Conservation (phyloP, 2,888 invertebrate species). For the Argyresthia albistria region DNA sequence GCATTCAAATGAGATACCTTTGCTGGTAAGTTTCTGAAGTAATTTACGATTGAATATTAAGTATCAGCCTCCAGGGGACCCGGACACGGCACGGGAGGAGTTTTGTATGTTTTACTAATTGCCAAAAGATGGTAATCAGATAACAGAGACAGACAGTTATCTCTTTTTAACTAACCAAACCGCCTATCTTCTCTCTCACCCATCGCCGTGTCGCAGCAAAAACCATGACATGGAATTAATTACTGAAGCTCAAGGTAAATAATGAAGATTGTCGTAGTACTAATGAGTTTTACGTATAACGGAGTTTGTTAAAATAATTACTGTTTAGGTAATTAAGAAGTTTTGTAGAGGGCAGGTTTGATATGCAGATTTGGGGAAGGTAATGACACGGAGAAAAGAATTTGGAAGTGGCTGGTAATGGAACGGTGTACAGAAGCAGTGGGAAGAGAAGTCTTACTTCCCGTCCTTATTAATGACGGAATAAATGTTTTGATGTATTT, state of each 20-base stretch:
- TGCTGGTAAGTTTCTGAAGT: conserved; percentile 63
- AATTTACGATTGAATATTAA: conserved; percentile 70
- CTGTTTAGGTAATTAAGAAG: conserved; percentile 61
- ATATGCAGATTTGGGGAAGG: conserved; percentile 33
- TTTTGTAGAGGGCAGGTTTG: conserved; percentile 22
- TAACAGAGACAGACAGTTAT: conserved; percentile 40
- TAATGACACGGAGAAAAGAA: conserved; percentile 40
- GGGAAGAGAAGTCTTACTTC: too few species aligned
- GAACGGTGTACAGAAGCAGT: too few species aligned
- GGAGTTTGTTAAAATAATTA: conserved; percentile 50
- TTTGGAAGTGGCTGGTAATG: conserved; percentile 4
- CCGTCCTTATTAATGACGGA: too few species aligned
- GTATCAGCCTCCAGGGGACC: conserved; percentile 68
- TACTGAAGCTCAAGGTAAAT: conserved; percentile 65
- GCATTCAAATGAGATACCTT: conserved; percentile 57
- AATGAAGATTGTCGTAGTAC: conserved; percentile 67
- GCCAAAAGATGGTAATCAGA: conserved; percentile 75
- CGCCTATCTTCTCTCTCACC: conserved; percentile 25
- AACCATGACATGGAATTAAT: conserved; percentile 74
- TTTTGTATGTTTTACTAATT: conserved; percentile 77
- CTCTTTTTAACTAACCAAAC: conserved; percentile 21
- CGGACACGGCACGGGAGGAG: conserved; percentile 72
- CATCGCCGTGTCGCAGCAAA: conserved; percentile 53
- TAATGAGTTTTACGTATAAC: conserved; percentile 58
- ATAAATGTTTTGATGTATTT: too few species aligned